Evolutionary conservation across 2,888 invertebrate species (phyloP).

Genomic region (Rotaria socialis): DNA sequence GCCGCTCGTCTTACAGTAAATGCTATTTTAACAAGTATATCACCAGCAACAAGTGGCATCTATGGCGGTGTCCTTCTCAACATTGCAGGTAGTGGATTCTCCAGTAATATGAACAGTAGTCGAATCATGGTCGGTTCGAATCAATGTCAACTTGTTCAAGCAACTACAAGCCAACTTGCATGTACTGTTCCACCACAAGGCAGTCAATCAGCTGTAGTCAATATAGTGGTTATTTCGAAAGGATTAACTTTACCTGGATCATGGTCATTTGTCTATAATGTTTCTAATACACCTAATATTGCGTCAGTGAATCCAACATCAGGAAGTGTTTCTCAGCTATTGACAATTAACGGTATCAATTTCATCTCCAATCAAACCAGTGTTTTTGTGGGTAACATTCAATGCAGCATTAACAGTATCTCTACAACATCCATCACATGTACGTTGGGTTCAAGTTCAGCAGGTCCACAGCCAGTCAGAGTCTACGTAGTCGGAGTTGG

Average conservation of each 20-base stretch:
- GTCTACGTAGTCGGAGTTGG: neutral
- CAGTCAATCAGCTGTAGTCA: neutral
- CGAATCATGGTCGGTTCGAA: slow-evolving; percentile 11
- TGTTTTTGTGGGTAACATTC: neutral
- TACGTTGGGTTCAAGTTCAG: neutral
- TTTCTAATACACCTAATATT: neutral
- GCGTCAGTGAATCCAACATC: slow-evolving; percentile 10
- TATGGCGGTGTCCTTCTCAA: slow-evolving; percentile 38
- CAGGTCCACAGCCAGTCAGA: neutral
- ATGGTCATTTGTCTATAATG: neutral
- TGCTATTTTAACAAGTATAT: neutral
- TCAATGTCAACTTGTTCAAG: neutral
- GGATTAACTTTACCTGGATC: neutral
- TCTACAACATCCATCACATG: slow-evolving; percentile 37
- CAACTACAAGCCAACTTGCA: neutral
- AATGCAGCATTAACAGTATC: neutral
- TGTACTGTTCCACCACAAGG: slow-evolving; percentile 40
- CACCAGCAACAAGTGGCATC: slow-evolving; percentile 1
- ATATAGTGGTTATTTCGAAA: neutral
- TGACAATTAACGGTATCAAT: neutral
- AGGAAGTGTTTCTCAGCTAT: neutral
- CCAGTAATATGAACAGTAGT: neutral
- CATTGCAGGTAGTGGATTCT: slow-evolving; percentile 44
- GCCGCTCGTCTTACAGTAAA: neutral
- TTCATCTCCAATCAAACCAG: neutral